Evolutionary conservation across 2,888 invertebrate species (phyloP).

Genomic region (Eulithis prunata): DNA sequence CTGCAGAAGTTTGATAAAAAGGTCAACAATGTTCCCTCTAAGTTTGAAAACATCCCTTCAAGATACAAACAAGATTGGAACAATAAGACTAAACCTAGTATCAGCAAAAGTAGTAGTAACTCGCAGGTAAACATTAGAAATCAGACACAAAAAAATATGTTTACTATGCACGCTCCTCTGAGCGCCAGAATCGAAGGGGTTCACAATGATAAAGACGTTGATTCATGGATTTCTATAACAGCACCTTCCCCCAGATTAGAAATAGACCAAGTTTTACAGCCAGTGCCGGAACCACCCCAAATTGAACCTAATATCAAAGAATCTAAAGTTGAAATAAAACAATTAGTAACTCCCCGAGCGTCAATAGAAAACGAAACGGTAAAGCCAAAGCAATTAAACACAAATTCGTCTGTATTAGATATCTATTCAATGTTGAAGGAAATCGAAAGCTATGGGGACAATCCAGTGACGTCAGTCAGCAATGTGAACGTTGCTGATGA

Average conservation of each 20-base stretch:
- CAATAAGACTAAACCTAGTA: constrained; percentile 56
- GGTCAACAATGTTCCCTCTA: constrained; percentile 51
- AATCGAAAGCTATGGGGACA: constrained; percentile 77
- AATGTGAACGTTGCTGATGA: constrained; percentile 47
- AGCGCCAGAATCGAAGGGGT: constrained; percentile 75
- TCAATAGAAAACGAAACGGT: constrained; percentile 46
- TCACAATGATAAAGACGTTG: constrained; percentile 76
- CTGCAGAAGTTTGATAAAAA: constrained; percentile 64
- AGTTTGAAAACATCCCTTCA: constrained; percentile 51
- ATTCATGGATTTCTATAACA: constrained; percentile 80
- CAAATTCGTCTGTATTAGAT: constrained; percentile 75
- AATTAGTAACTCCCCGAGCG: constrained; percentile 27
- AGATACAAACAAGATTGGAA: constrained; percentile 67
- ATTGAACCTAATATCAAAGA: constrained; percentile 32
- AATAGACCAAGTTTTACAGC: constrained; percentile 49
- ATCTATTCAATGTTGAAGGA: constrained; percentile 82
- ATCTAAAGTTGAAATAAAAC: constrained; percentile 37
- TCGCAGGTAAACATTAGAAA: constrained; percentile 55
- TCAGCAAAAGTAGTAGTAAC: constrained; percentile 47
- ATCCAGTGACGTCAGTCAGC: constrained; percentile 61
- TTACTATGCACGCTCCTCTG: constrained; percentile 58
- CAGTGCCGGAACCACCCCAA: constrained; percentile 32
- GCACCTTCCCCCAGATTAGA: constrained; percentile 67
- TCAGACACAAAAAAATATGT: constrained; percentile 63
- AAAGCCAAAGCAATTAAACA: constrained; percentile 58